These are phyloP conservation scores for Falcunculus frontatus DNA, from an alignment of 2,113 vertebrate genomes.

Conservation along the genomic window DNA sequence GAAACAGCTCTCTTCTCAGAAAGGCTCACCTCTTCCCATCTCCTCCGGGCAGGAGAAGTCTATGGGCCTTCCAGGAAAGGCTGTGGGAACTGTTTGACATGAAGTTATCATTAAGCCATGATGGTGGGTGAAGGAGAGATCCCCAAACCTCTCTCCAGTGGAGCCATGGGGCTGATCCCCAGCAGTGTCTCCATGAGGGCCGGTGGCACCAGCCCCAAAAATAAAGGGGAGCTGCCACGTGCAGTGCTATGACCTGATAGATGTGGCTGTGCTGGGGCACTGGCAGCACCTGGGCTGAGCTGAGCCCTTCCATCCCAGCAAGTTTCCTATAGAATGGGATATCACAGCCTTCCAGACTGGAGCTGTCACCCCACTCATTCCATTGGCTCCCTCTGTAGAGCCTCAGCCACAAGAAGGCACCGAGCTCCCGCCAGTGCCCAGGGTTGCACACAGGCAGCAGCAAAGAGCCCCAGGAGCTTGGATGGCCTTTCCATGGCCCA, in stretches of 20 bases:
- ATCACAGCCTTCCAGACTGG: neutral
- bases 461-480: neutral
- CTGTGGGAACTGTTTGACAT: neutral
- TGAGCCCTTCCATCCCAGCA: neutral
- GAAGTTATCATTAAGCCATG: rapidly evolving
- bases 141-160: neutral
- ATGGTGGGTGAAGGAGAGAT: neutral
- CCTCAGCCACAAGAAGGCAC: rapidly evolving
- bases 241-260: neutral
- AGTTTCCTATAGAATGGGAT: neutral
- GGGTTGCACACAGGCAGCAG: no score
- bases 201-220: neutral
- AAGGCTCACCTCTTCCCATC: neutral
- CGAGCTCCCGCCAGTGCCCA: rapidly evolving
- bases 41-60: neutral
- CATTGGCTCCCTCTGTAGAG: neutral
- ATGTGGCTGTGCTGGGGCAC: rapidly evolving
- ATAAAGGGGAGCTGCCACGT: neutral
- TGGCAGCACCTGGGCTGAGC: neutral
- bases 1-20: neutral
- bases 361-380: neutral
- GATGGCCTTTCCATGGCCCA: neutral
- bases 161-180: neutral
- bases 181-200: neutral
- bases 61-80: neutral